A percentile compares a stretch with the other conserved stretches of the same genome.
Evolutionary conservation across 2,888 invertebrate species (phyloP).

Genomic region (Parapristionchus giblindavisi): DNA sequence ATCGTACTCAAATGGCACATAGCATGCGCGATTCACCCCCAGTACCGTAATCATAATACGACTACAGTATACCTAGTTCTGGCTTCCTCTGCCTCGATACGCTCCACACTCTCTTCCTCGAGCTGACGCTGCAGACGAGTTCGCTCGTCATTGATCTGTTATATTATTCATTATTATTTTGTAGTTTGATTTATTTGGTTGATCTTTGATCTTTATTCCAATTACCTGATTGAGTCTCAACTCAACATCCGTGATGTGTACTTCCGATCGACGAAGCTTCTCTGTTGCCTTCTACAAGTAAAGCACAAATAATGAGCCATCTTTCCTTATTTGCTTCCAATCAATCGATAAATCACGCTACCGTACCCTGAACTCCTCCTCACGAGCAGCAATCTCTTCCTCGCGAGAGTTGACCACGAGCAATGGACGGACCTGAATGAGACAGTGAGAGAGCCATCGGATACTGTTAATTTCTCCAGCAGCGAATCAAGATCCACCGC

Average conservation of each 20-base stretch:
- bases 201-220: constrained; percentile 26
- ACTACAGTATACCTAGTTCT: constrained; percentile 38
- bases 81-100: constrained; percentile 90
- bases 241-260: constrained; percentile 45
- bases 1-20: background rate
- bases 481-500: too few species aligned
- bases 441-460: too few species aligned
- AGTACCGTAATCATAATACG: constrained; percentile 39
- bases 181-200: constrained; percentile 24
- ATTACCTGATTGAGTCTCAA: constrained; percentile 26
- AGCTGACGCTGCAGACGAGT: constrained; percentile 88
- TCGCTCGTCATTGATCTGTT: constrained; percentile 86
- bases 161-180: background rate
- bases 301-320: constrained; percentile 75
- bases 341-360: constrained; percentile 73
- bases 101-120: constrained; percentile 91
- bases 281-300: constrained; percentile 77
- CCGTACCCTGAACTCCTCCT: constrained; percentile 83
- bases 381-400: constrained; percentile 94
- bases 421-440: constrained; percentile 82
- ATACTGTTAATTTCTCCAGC: too few species aligned
- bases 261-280: constrained; percentile 50
- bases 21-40: background rate
- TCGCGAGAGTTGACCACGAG: constrained; percentile 96
- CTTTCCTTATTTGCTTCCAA: background rate